phyloP scores from a whole-genome alignment of 2,113 vertebrate genomes.

The Cricetomys ansorgei region DNA sequence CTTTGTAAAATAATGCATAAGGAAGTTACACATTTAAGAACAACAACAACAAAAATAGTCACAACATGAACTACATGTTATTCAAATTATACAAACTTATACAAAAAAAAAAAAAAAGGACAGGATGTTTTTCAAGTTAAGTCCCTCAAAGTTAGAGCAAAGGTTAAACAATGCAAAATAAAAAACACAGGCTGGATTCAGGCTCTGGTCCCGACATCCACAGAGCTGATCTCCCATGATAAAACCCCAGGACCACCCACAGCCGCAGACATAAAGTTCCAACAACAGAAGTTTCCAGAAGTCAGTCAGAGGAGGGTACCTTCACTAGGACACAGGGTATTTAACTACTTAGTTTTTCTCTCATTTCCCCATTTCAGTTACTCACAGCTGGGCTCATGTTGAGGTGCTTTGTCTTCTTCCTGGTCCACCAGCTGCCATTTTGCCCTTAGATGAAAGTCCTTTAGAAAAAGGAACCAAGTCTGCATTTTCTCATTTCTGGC shows the following conservation, averaged over 20 bases:
- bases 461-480: neutral
- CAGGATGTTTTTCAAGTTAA: neutral
- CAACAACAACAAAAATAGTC: conserved; percentile 4
- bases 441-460: neutral
- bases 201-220: neutral
- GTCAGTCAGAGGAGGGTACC: neutral
- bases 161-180: neutral
- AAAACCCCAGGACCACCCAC: no score
- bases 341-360: neutral
- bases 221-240: no score
- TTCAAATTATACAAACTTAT: no score
- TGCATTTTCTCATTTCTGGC: neutral
- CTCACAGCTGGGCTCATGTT: neutral
- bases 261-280: fast-evolving
- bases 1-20: neutral
- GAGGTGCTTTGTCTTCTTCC: neutral
- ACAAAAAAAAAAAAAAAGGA: neutral
- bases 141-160: neutral
- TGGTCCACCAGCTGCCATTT: neutral
- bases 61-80: neutral
- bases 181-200: neutral
- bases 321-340: neutral
- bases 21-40: neutral
- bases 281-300: neutral
- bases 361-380: neutral